Evolutionary conservation across 2,888 invertebrate species (phyloP).

Genomic region (Rotaria sp.): DNA sequence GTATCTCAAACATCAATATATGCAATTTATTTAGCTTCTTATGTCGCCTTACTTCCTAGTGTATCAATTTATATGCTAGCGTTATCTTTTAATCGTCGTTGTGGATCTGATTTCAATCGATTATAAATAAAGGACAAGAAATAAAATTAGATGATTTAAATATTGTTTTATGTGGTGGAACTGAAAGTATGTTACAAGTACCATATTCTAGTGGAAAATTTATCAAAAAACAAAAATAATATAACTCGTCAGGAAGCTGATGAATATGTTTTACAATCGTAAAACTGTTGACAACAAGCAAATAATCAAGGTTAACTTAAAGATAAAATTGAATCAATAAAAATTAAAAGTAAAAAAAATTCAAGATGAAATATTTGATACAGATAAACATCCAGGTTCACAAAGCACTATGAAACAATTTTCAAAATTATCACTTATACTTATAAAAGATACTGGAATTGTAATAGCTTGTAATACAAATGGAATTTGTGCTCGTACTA

Average conservation of each 20-base stretch:
- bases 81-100: slow-evolving; percentile 79
- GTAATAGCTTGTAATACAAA: slow-evolving; percentile 93
- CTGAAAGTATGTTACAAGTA: slow-evolving; percentile 87
- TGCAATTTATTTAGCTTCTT: slow-evolving; percentile 72
- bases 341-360: slow-evolving; percentile 70
- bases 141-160: slow-evolving; percentile 75
- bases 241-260: slow-evolving; percentile 61
- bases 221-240: slow-evolving; percentile 47
- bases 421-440: slow-evolving; percentile 73
- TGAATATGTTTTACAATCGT: slow-evolving; percentile 74
- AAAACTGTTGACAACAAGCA: slow-evolving; percentile 72
- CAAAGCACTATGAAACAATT: slow-evolving; percentile 78
- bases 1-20: slow-evolving; percentile 72
- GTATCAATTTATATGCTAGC: slow-evolving; percentile 73
- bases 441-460: slow-evolving; percentile 68
- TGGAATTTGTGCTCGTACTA: slow-evolving; percentile 94
- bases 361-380: slow-evolving; percentile 67
- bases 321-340: slow-evolving; percentile 77
- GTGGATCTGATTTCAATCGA: slow-evolving; percentile 91
- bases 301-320: slow-evolving; percentile 80
- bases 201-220: slow-evolving; percentile 64
- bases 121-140: slow-evolving; percentile 84
- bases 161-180: slow-evolving; percentile 80
- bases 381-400: slow-evolving; percentile 80
- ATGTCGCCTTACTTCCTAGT: slow-evolving; percentile 73